These are phyloP conservation scores for Drosophila seguyi DNA, from an alignment of 1,140 invertebrate genomes.

Conservation along the genomic window DNA sequence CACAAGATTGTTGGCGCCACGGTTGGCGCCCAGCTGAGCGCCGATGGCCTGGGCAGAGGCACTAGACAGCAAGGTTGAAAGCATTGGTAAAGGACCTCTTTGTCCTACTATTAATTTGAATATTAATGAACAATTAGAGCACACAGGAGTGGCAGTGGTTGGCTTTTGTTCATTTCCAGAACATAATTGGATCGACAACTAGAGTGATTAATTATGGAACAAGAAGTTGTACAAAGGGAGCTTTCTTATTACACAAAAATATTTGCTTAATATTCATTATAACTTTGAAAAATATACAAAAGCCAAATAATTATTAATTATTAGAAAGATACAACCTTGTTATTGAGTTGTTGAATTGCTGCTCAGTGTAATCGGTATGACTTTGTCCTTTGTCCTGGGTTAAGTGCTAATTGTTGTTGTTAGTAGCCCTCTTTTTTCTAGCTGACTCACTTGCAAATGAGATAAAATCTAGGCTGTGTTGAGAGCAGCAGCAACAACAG, in stretches of 20 bases:
- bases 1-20: slow-evolving; percentile 58
- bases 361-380: slow-evolving; percentile 51
- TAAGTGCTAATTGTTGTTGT: slow-evolving; percentile 56
- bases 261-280: too few relatives aligned
- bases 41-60: slow-evolving; percentile 29
- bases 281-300: neutral
- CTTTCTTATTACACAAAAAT: neutral
- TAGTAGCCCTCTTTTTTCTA: slow-evolving; percentile 15
- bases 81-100: slow-evolving; percentile 5
- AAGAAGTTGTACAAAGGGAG: neutral
- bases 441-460: slow-evolving; percentile 37
- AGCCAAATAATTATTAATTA: neutral
- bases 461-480: slow-evolving; percentile 44
- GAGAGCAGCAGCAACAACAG: neutral
- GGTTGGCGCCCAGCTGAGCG: slow-evolving; percentile 9
- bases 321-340: neutral
- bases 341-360: neutral
- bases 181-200: neutral
- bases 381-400: slow-evolving; percentile 29
- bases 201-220: slow-evolving; percentile 9
- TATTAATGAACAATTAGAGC: slow-evolving; percentile 32
- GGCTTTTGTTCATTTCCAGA: neutral
- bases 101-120: slow-evolving; percentile 32
- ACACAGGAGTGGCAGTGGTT: neutral
- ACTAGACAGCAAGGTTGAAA: slow-evolving; percentile 34